A percentile compares a stretch with the other conserved stretches of the same genome.
phyloP scores from a whole-genome alignment of 2,797 vertebrate genomes.

The Typhlichthys eigenmanni region DNA sequence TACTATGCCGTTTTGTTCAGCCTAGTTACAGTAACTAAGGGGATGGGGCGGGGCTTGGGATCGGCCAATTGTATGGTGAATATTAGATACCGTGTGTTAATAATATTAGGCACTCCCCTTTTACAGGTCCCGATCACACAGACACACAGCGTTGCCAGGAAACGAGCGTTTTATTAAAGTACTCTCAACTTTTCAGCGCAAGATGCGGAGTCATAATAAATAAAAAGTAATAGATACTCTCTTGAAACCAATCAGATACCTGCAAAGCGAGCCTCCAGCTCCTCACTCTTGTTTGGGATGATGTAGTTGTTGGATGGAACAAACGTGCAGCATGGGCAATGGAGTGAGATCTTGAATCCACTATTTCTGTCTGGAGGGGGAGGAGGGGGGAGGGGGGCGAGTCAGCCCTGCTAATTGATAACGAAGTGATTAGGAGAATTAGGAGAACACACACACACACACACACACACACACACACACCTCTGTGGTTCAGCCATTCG shows the following conservation, averaged over 20 bases:
- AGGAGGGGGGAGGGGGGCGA: not conserved
- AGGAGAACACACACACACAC: slow-evolving; percentile 51
- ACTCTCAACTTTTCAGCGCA: too few species aligned
- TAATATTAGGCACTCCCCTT: too few species aligned
- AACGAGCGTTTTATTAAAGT: too few species aligned
- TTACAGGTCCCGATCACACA: too few species aligned
- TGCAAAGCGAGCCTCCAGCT: slow-evolving; percentile 94
- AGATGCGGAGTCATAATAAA: too few species aligned
- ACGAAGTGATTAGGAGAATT: not conserved
- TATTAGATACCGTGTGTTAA: too few species aligned
- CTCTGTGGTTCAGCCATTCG: slow-evolving; percentile 94
- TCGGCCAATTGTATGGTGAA: too few species aligned
- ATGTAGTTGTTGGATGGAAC: slow-evolving; percentile 96
- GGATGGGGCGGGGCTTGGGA: too few species aligned
- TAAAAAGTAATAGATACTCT: too few species aligned
- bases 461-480: slow-evolving; percentile 51
- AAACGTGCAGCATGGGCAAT: slow-evolving; percentile 96
- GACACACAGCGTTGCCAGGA: too few species aligned
- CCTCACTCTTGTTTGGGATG: slow-evolving; percentile 97
- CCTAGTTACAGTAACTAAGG: too few species aligned
- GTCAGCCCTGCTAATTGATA: not conserved
- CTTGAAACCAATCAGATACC: slow-evolving; percentile 68
- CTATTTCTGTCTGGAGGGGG: slow-evolving; percentile 87
- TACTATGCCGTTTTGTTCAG: too few species aligned
- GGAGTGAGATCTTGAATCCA: slow-evolving; percentile 97